Conservation (phyloP, 1,140 invertebrate genomes). For the Drosophila obscura region DNA sequence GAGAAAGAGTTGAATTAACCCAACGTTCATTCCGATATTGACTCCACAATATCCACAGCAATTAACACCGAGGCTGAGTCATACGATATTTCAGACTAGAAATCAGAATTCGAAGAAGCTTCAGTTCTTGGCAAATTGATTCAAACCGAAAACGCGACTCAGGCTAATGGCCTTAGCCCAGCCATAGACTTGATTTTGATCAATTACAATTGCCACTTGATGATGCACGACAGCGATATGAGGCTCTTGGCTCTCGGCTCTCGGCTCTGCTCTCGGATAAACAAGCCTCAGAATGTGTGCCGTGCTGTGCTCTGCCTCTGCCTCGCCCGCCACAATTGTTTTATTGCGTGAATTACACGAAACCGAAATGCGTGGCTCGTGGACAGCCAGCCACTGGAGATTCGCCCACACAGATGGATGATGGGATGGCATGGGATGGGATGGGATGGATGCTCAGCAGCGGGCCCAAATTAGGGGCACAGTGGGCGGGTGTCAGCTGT, state of each 20-base stretch:
- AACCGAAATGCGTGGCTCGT: conserved; percentile 70
- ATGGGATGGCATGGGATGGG: background rate
- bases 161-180: conserved; percentile 12
- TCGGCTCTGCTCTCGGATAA: conserved; percentile 32
- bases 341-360: conserved; percentile 77
- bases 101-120: conserved; percentile 21
- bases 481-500: conserved; percentile 60
- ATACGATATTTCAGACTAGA: conserved; percentile 12
- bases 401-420: conserved; percentile 36
- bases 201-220: conserved; percentile 77
- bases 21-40: conserved; percentile 13
- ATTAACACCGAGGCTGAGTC: conserved; percentile 14
- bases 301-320: conserved; percentile 17
- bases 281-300: conserved; percentile 16
- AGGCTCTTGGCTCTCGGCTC: conserved; percentile 26
- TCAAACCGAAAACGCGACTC: conserved; percentile 22
- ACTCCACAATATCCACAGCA: conserved; percentile 3
- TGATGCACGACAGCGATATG: conserved; percentile 58
- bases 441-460: background rate
- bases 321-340: conserved; percentile 57
- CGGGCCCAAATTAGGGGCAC: background rate
- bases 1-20: conserved; percentile 20
- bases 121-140: conserved; percentile 64
- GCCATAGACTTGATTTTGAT: conserved; percentile 67
- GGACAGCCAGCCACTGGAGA: conserved; percentile 59